Percentiles rank a stretch among this genome's conserved stretches.
phyloP scores from a whole-genome alignment of 2,113 vertebrate species.

The Pseudolaguvia tuberculata region DNA sequence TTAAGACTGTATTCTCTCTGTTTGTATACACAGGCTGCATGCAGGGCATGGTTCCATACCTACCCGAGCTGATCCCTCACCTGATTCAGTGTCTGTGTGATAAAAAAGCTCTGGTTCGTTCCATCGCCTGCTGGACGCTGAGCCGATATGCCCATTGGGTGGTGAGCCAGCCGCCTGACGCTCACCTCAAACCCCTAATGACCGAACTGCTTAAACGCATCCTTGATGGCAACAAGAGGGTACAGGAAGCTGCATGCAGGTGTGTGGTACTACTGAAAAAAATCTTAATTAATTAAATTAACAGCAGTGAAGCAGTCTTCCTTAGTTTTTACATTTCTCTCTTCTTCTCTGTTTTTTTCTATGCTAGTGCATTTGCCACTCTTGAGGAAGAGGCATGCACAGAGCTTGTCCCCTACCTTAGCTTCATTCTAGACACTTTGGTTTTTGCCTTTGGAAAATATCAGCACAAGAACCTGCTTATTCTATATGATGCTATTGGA shows the following conservation, averaged over 20 bases:
- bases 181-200: conserved; percentile 92
- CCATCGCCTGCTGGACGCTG: conserved; percentile 93
- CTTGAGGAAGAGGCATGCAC: conserved; percentile 93
- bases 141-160: conserved; percentile 97
- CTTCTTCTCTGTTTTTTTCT: not conserved
- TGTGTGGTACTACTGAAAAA: not conserved
- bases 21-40: conserved; percentile 74
- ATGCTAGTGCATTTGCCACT: conserved; percentile 84
- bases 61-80: conserved; percentile 90
- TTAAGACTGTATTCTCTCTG: not conserved
- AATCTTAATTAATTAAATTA: not conserved
- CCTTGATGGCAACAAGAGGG: conserved; percentile 90
- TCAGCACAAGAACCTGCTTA: conserved; percentile 94
- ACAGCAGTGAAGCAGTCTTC: not conserved
- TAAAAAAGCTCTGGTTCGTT: conserved; percentile 88
- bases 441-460: conserved; percentile 97
- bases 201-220: conserved; percentile 90
- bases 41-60: conserved; percentile 95
- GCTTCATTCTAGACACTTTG: conserved; percentile 89
- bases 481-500: conserved; percentile 92
- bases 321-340: too few species aligned
- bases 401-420: conserved; percentile 92
- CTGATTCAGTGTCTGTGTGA: conserved; percentile 88
- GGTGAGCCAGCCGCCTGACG: conserved; percentile 87
- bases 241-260: conserved; percentile 96